Conservation (phyloP, 2,888 invertebrate species). For the Melinaea menophilus region DNA sequence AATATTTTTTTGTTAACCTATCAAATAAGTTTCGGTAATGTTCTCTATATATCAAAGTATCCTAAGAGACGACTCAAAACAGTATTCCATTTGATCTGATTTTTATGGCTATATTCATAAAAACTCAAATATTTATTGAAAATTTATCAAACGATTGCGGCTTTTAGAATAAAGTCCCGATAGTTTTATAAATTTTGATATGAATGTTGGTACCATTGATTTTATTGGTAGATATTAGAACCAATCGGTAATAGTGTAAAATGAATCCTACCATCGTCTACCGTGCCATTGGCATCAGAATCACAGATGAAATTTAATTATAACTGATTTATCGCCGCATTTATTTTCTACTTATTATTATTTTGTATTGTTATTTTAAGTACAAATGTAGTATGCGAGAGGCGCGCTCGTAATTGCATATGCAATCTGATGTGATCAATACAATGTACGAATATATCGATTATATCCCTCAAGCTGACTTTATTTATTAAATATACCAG, state of each 20-base stretch:
- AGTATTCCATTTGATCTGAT: conserved; percentile 26
- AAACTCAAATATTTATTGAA: conserved; percentile 9
- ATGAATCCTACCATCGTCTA: conserved; percentile 14
- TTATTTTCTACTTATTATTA: conserved; percentile 46
- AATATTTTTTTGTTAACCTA: background rate
- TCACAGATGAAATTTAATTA: conserved; percentile 47
- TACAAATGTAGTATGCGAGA: conserved; percentile 43
- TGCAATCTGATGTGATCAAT: conserved; percentile 51
- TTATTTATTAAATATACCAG: conserved; percentile 26
- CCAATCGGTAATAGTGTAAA: conserved; percentile 28
- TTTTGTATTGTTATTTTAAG: conserved; percentile 37
- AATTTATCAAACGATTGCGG: too few relatives aligned
- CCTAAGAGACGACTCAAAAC: conserved; percentile 7
- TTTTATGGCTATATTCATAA: conserved; percentile 13
- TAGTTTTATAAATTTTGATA: background rate
- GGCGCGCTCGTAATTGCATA: conserved; percentile 61
- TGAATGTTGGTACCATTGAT: background rate
- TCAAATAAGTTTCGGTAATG: too few relatives aligned
- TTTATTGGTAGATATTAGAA: conserved; percentile 3
- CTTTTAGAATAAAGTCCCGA: background rate
- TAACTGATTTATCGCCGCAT: conserved; percentile 45
- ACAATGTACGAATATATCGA: conserved; percentile 61
- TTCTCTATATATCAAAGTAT: too few relatives aligned
- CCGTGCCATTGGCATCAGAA: conserved; percentile 40
- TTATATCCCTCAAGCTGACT: conserved; percentile 43